phyloP scores from a whole-genome alignment of 2,888 invertebrate species.

The Schizotus pectinicornis region DNA sequence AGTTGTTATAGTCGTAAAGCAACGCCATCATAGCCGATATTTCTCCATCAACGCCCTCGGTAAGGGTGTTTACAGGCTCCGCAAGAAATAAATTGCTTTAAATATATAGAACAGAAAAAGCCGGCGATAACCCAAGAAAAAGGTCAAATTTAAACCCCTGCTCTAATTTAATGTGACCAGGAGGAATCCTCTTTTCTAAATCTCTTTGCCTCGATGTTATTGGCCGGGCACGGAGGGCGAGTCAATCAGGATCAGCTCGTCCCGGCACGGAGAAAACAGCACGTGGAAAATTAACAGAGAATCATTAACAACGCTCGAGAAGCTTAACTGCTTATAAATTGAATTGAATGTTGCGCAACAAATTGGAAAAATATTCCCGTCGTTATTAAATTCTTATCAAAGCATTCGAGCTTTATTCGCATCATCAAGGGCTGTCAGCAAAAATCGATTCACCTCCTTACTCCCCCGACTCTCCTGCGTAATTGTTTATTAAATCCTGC shows the following conservation, averaged over 20 bases:
- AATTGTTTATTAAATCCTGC: constrained; percentile 20
- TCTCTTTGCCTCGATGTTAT: constrained; percentile 35
- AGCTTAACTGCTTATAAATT: constrained; percentile 15
- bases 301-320: constrained; percentile 12
- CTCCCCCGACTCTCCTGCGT: constrained; percentile 3
- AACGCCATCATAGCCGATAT: background rate
- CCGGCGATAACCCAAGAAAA: constrained; percentile 21
- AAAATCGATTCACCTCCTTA: too few species aligned
- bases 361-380: constrained; percentile 8
- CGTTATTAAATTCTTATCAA: constrained; percentile 22
- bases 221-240: constrained; percentile 34
- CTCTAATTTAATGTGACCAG: constrained; percentile 42
- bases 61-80: background rate
- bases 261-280: background rate
- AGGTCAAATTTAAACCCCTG: constrained; percentile 38
- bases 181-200: constrained; percentile 39
- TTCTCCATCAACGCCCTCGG: background rate
- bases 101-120: constrained; percentile 13
- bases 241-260: constrained; percentile 36
- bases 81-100: too few species aligned
- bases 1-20: constrained; percentile 3
- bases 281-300: constrained; percentile 21
- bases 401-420: background rate
- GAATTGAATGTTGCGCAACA: constrained; percentile 9
- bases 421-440: too few species aligned